A percentile compares a stretch with the other conserved stretches of the same genome.
These are phyloP conservation scores for Conomelus anceps DNA, from an alignment of 2,888 invertebrate genomes.

Conservation along the genomic window DNA sequence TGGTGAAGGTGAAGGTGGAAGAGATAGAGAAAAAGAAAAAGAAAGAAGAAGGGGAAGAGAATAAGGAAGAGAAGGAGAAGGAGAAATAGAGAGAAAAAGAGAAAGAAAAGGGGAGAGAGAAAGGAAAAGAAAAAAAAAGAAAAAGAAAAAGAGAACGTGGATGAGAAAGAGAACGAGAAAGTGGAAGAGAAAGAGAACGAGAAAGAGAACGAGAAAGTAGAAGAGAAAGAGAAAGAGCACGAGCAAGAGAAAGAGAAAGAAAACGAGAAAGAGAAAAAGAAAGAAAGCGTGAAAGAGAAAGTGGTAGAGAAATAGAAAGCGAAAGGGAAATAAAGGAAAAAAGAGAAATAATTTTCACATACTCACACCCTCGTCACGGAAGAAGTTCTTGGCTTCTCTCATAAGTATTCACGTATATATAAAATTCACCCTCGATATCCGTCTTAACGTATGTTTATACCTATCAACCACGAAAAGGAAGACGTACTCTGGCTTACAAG, in stretches of 20 bases:
- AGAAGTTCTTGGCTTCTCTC: background rate
- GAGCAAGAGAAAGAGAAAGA: background rate
- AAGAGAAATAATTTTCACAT: background rate
- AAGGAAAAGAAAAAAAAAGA: background rate
- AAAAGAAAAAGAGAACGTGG: background rate
- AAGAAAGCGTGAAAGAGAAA: background rate
- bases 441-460: background rate
- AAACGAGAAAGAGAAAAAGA: background rate
- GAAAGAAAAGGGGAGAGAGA: no score
- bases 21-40: no score
- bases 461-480: background rate
- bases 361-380: background rate
- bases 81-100: background rate
- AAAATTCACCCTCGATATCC: background rate
- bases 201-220: no score
- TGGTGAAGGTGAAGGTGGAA: no score
- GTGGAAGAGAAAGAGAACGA: no score
- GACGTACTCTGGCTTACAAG: no score
- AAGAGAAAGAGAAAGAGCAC: background rate
- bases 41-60: background rate
- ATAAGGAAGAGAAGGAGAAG: background rate
- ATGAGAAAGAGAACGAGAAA: background rate
- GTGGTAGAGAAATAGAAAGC: background rate
- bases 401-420: background rate
- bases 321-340: background rate